phyloP scores from a whole-genome alignment of 2,113 vertebrate species.

The Saimiri boliviensis region DNA sequence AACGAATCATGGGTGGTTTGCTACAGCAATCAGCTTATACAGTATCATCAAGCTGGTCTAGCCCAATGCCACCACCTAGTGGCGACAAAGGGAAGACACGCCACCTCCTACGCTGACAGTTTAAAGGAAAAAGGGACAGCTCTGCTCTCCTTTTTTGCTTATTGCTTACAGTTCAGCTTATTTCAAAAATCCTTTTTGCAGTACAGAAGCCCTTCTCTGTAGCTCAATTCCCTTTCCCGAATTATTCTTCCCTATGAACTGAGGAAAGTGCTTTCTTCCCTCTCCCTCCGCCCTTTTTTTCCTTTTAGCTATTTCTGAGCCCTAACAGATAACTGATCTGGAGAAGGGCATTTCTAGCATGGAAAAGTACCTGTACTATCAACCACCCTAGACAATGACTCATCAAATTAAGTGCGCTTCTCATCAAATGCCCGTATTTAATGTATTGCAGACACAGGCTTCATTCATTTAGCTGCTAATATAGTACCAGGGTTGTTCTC shows the following conservation, averaged over 20 bases:
- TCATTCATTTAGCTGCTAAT: background rate
- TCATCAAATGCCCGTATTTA: background rate
- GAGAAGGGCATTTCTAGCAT: background rate
- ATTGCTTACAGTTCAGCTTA: background rate
- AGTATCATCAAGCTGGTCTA: background rate
- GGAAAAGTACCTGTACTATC: background rate
- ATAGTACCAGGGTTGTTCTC: background rate
- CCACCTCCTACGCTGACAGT: background rate
- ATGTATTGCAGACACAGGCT: background rate
- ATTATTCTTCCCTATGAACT: background rate
- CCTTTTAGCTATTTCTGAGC: background rate
- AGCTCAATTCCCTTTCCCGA: background rate
- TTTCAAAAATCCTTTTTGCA: background rate
- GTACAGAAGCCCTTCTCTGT: background rate
- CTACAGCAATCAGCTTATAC: background rate
- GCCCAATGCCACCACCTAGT: conserved; percentile 71
- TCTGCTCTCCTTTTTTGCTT: background rate
- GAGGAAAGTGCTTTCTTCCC: background rate
- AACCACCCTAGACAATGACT: conserved; percentile 1
- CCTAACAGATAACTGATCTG: background rate
- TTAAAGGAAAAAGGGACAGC: background rate
- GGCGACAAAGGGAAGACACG: background rate
- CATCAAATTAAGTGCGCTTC: background rate
- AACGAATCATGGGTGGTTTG: background rate
- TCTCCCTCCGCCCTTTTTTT: background rate